Evolutionary conservation across 2,888 invertebrate genomes (phyloP).

Genomic region (Rhorus exstirpatorius): DNA sequence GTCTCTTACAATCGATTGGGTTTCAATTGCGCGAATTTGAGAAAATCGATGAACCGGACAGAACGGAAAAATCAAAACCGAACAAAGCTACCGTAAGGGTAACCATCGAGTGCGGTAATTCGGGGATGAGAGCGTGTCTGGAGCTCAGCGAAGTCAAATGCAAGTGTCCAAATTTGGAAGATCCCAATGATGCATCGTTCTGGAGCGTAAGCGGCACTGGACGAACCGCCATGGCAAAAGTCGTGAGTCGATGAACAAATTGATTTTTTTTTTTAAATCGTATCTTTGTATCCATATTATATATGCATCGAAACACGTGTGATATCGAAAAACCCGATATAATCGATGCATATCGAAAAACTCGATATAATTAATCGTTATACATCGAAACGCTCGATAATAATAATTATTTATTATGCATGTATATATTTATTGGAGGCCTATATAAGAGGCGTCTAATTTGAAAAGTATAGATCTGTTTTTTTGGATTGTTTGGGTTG

Average conservation of each 20-base stretch:
- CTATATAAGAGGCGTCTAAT: too few relatives aligned
- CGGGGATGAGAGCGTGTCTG: slow-evolving; percentile 80
- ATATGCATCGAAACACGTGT: too few relatives aligned
- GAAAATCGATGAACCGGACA: slow-evolving; percentile 69
- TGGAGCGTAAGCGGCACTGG: slow-evolving; percentile 82
- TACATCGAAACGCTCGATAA: too few relatives aligned
- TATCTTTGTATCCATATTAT: too few relatives aligned
- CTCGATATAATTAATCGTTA: too few relatives aligned
- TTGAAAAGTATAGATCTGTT: too few relatives aligned
- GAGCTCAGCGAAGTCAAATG: slow-evolving; percentile 78
- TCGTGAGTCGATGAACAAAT: slow-evolving; percentile 63
- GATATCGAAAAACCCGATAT: too few relatives aligned
- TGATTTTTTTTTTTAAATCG: not conserved
- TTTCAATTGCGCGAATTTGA: slow-evolving; percentile 81
- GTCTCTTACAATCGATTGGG: slow-evolving; percentile 80
- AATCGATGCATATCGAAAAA: too few relatives aligned
- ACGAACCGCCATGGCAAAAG: slow-evolving; percentile 69
- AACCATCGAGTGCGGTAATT: slow-evolving; percentile 80
- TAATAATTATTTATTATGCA: too few relatives aligned
- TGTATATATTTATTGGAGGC: too few relatives aligned
- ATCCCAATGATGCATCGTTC: slow-evolving; percentile 78
- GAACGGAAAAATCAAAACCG: slow-evolving; percentile 49
- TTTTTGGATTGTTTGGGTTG: too few relatives aligned
- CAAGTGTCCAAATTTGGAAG: slow-evolving; percentile 78
- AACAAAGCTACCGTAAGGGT: slow-evolving; percentile 72